A percentile compares a stretch with the other conserved stretches of the same genome.
phyloP scores from a whole-genome alignment of 2,888 invertebrate genomes.

The Muschampia plurimacula region DNA sequence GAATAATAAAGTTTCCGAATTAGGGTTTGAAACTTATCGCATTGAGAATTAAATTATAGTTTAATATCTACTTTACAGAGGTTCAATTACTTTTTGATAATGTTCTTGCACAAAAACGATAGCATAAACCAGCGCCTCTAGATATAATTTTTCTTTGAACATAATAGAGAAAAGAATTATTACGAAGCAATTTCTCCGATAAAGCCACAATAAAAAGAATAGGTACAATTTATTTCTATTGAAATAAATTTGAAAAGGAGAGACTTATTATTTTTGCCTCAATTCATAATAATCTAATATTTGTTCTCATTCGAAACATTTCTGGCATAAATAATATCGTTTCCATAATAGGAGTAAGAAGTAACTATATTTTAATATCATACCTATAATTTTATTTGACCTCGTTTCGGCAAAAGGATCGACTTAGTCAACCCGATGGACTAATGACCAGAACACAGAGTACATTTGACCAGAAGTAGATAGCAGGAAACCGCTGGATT shows the following conservation, averaged over 20 bases:
- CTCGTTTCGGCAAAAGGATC: too few species aligned
- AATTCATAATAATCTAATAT: neutral
- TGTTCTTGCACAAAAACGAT: neutral
- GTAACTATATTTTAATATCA: too few species aligned
- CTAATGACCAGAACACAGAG: too few species aligned
- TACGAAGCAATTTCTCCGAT: neutral
- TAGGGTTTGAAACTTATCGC: too few species aligned
- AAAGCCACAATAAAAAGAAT: neutral
- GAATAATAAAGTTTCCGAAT: too few species aligned
- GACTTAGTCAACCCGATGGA: too few species aligned
- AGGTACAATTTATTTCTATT: neutral
- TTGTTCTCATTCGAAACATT: too few species aligned
- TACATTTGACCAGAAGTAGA: too few species aligned
- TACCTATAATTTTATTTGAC: too few species aligned
- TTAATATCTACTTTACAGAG: neutral
- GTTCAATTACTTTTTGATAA: neutral
- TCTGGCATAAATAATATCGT: too few species aligned
- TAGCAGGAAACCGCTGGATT: too few species aligned
- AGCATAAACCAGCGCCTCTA: neutral
- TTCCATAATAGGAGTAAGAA: too few species aligned
- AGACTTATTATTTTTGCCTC: neutral
- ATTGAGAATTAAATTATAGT: neutral
- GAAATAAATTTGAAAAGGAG: neutral
- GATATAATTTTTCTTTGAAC: neutral
- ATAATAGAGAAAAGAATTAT: constrained; percentile 1